Evolutionary conservation across 1,140 invertebrate genomes (phyloP), one percentile per base, ranked within the genome.

Genomic region (Alviniconcha marisindica): DNA sequence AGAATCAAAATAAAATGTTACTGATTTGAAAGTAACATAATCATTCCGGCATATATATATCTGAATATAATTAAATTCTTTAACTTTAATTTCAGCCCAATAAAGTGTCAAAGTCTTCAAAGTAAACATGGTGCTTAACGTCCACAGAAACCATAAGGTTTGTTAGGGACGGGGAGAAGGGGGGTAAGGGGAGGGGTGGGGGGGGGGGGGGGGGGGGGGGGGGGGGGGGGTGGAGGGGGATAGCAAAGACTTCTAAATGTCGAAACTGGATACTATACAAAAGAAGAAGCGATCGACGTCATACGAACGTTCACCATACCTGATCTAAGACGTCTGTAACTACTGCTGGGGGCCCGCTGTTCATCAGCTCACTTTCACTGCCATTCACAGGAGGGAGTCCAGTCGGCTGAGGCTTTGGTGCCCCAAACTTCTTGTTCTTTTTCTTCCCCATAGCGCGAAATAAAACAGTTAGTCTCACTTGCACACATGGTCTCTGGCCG

Each of bases 371-470:
- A 31, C 36, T 21, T 5, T 69, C 38, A 38, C 51, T 18, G 36
- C 15, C 44, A n/a, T 77, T 71, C 18, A 87, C 81, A 63, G 81
- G 81, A 44, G 83, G 84, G 7, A 86, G 51, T 21, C 86, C 86
- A 0, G 86, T 85, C 36, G 84, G 84, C 3, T 73, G 81, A 10
- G 76, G 84, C 78, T 84, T 87, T 24, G 66, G 80, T 40, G 81
- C 86, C 1, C 54, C 48, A 83, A 84, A 85, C 60, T 84, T 87
- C 81, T 87, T 87, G 60, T 79, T 33, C 60, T 85, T 85, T 28
- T 74, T 73, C 81, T 87, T 87, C 10, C 86, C 86, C 86, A 87
- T 87, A 48, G 18, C 44, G 44, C 40, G 21, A 44, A n/a, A 42
- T 42, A 5, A 2, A 18, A 21, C 5, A 38, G 1, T 18, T 38